Base-by-base conservation (phyloP, 1,140 invertebrate genomes). In the Agrilus planipennis region DNA sequence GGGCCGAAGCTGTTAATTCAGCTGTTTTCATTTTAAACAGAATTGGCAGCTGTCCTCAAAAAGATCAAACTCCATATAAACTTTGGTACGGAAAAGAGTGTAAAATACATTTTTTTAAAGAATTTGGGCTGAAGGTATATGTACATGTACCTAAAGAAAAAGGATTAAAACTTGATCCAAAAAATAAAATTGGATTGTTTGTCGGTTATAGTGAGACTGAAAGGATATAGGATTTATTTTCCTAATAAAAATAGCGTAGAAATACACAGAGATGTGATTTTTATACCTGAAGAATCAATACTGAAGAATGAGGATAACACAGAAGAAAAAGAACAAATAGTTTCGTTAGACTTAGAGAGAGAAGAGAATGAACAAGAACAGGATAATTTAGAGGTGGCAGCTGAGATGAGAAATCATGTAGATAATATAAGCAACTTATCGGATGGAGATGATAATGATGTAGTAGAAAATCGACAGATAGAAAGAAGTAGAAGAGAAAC, bases 181-280 rank as follows among this genome's bases (percentile, higher is more conserved):
- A 48, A 39, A 29, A 44, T 19, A 44, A 47, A 11, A 44, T 45
- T 30, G 34, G 30, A 16, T 45, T 46, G 2, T 39, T 51, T 22
- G 28, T 53, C 14, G 46, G 50, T 32, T 55, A 58, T 16, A 27
- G 23, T 27, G 23, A 27, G 45, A 10, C 39, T 45, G 11, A 45
- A 37, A n/a, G 51, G 53, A 22, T 58, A 58, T 31, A 32, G 53
- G 22, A 30, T 59, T 2, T 58, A 45, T 41, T 21, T 46, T 34
- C 11, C 32, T 6, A 25, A 45, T 42, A 42, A 48, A 42, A 15
- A 39, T 28, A 57, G 52, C 34, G 35, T 55, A 10, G 43, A 45
- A 16, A 41, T 39, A 7, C 15, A 34, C 4, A 42, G 50, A 48
- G 47, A 52, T 39, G 45, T 53, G 10, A 34, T 36, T 18, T 39